Base-by-base conservation (phyloP, 92 coral and sea anemone species). In the Plumapathes pennacea region DNA sequence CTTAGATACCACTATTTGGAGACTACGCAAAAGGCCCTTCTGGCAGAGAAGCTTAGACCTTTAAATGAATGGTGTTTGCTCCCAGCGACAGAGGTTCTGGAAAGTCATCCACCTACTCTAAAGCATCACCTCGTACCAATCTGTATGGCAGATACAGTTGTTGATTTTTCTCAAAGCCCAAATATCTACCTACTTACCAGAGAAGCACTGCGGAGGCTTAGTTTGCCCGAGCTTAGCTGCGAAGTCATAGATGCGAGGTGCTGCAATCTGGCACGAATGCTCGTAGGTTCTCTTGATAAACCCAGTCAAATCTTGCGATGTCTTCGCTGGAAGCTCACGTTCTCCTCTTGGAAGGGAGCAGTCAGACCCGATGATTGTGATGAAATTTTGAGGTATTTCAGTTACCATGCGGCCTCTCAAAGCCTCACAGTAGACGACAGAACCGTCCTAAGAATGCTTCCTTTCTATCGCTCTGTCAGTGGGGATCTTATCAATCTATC, bases 101-200 rank as follows among this genome's bases (percentile, higher is more conserved):
- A 8, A 34, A 8, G n/a, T 8, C 7, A 34, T 7, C 40, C 40
- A 34, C 7, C 7, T 3, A 33, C 2, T 13, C 5, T 30, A 0
- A 29, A 66, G 10, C 85, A 81, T 49, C 48, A 33, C 14, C 71
- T 86, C 1, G 74, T 66, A 11, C 89, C 95, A 0, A 7, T 76
- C 12, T 29, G 26, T 0, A 33, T 54, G 45, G 88, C 89, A 30
- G 45, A 71, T 20, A 39, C 95, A 1, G 78, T 71, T 3, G 30
- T 86, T 20, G 62, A 54, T 32, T 60, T 64, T 2, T 0, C 20
- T n/a, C 11, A 2, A 27, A 59, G 38, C 15, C 13, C 17, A 2
- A 5, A 8, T 4, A 26, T 18, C 3, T 0, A 3, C 2, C 0
- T 0, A 2, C 45, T 75, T 22, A 62, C 22, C 14, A n/a, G n/a